phyloP scores from a whole-genome alignment of 1,140 invertebrate genomes.

The Bactericera cockerelli region DNA sequence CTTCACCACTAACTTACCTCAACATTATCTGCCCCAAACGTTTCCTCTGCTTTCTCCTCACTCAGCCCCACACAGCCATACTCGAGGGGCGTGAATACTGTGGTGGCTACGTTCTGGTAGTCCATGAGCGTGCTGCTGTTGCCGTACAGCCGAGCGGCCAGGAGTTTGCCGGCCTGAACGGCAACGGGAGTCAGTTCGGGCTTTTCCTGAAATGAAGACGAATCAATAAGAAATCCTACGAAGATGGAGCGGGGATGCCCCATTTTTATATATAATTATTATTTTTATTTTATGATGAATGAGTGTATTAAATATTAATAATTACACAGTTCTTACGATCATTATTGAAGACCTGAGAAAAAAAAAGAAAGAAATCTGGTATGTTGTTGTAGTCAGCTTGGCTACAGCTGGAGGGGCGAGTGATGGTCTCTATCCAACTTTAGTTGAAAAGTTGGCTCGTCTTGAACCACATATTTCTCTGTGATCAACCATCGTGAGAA shows the following conservation, averaged over 20 bases:
- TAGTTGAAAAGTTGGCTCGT: too few species aligned
- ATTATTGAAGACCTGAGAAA: not conserved
- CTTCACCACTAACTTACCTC: too few species aligned
- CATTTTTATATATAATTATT: too few species aligned
- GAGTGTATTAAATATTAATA: slow-evolving; percentile 14
- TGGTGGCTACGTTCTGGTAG: slow-evolving; percentile 87
- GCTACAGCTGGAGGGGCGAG: too few species aligned
- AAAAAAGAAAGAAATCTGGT: too few species aligned
- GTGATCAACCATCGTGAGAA: too few species aligned
- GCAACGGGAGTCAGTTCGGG: slow-evolving; percentile 96
- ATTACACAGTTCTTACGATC: not conserved
- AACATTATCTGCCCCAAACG: slow-evolving; percentile 48
- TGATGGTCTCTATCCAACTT: too few species aligned
- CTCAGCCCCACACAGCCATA: slow-evolving; percentile 87
- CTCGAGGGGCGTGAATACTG: slow-evolving; percentile 92
- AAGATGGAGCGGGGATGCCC: too few species aligned
- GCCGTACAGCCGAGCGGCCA: slow-evolving; percentile 58
- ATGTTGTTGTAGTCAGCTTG: too few species aligned
- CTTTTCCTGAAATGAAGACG: slow-evolving; percentile 37
- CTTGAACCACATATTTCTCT: too few species aligned
- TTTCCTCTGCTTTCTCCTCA: slow-evolving; percentile 69
- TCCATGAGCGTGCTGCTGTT: slow-evolving; percentile 51
- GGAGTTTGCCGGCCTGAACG: slow-evolving; percentile 77
- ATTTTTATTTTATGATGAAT: too few species aligned
- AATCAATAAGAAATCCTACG: slow-evolving; percentile 15